phyloP scores from a whole-genome alignment of 2,888 invertebrate genomes.

The Amphipoea lucens region DNA sequence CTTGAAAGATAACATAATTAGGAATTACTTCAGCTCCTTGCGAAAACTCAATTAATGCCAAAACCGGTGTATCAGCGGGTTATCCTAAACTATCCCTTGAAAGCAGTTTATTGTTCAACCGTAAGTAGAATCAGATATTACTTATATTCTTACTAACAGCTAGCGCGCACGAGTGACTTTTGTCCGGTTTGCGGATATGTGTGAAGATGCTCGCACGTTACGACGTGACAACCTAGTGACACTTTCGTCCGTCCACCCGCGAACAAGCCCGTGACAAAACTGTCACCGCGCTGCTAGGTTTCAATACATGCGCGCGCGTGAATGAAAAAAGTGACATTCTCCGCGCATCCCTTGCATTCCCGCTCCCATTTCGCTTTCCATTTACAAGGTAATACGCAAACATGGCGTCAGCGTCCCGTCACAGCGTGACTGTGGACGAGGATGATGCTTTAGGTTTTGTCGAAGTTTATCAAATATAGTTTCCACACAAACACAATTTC shows the following conservation, averaged over 20 bases:
- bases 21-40: neutral
- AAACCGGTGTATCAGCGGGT: neutral
- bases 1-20: neutral
- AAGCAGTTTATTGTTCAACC: conserved; percentile 11
- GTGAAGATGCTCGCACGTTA: too few relatives aligned
- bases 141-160: neutral
- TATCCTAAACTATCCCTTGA: conserved; percentile 27
- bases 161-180: neutral
- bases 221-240: too few relatives aligned
- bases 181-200: too few relatives aligned
- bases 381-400: too few relatives aligned
- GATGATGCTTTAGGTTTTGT: too few relatives aligned
- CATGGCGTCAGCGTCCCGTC: too few relatives aligned
- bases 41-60: neutral
- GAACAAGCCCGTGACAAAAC: neutral
- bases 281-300: neutral
- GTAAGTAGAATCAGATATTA: conserved; percentile 35
- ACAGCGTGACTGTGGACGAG: too few relatives aligned
- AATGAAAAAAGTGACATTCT: neutral
- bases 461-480: too few relatives aligned
- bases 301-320: neutral
- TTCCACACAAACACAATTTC: too few relatives aligned
- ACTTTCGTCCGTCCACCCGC: too few relatives aligned
- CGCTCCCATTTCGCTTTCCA: too few relatives aligned
- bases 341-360: too few relatives aligned